Base-by-base conservation (phyloP, 1,140 invertebrate species). In the Drosophila eugracilis region DNA sequence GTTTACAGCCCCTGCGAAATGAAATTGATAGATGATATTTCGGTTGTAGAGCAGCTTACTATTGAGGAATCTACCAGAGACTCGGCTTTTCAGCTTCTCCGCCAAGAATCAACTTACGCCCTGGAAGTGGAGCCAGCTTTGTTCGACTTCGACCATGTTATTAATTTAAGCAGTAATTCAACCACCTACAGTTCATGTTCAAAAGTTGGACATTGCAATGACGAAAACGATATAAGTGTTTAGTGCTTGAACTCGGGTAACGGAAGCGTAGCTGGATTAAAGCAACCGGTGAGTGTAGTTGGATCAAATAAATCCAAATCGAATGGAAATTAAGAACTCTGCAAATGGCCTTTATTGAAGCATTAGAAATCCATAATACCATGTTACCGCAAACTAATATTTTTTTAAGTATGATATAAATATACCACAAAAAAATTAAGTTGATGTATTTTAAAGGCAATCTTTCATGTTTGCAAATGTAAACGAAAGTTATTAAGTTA, bases 71-170 rank as follows among this genome's bases (percentile, higher is more conserved):
- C 57, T 4, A 60, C 49, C 1, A 42, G 66, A 15, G 57, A 76
- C 6, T 42, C 42, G 5, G 28, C 14, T 1, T 75, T 74, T 74
- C 12, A 45, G 67, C 42, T 7, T n/a, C n/a, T n/a, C n/a, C n/a
- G n/a, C n/a, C 71, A 50, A 7, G 60, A 58, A 4, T 84, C 79
- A 0, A 45, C 59, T 1, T 91, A 72, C 17, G 89, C 78, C 1
- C 44, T 91, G 26, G 85, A 91, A 24, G 50, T 90, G 50, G 89
- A 91, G 44, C 89, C 84, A 6, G 89, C 89, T 5, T n/a, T 91
- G 4, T 77, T 62, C 26, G 65, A 75, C 4, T 70, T 67, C 24
- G 75, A 86, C 17, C 80, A 62, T 7, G 48, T 72, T 2, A 72
- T 72, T 4, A 6, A n/a, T n/a, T n/a, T 74, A 0, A 85, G 69